A percentile compares a stretch with the other conserved stretches of the same genome.
phyloP scores from a whole-genome alignment of 2,888 invertebrate species.

The Hirtodrosophila confusa region DNA sequence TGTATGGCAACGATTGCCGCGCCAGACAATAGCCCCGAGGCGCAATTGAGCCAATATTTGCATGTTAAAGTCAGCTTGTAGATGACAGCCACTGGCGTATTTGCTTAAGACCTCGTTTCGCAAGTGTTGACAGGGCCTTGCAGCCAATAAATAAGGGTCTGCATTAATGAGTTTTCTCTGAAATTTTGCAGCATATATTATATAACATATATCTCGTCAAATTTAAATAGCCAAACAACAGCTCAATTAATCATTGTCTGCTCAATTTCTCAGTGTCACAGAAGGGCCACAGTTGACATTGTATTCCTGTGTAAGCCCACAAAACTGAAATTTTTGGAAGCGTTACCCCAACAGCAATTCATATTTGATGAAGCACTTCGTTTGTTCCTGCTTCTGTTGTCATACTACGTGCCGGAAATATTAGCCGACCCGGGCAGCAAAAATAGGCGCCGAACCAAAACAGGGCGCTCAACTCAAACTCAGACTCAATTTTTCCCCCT shows the following conservation, averaged over 20 bases:
- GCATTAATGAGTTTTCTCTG: conserved; percentile 64
- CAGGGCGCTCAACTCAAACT: conserved; percentile 18
- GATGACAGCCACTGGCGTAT: conserved; percentile 15
- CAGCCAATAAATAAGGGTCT: conserved; percentile 55
- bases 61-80: conserved; percentile 26
- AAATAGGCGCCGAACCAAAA: conserved; percentile 42
- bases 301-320: conserved; percentile 25
- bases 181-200: conserved; percentile 27
- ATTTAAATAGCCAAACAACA: conserved; percentile 61
- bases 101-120: conserved; percentile 25
- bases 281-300: conserved; percentile 16
- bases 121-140: conserved; percentile 56
- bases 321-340: conserved; percentile 26
- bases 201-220: conserved; percentile 15
- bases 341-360: conserved; percentile 44
- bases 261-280: conserved; percentile 57
- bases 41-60: conserved; percentile 43
- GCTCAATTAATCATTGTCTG: conserved; percentile 76
- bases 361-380: conserved; percentile 74
- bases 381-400: conserved; percentile 28
- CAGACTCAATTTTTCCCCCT: conserved; percentile 6
- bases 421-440: conserved; percentile 38
- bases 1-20: conserved; percentile 56
- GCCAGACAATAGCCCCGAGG: conserved; percentile 58
- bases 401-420: conserved; percentile 39